These are phyloP conservation scores for Drosophila kuntzei DNA, from an alignment of 2,888 invertebrate genomes.

Conservation along the genomic window DNA sequence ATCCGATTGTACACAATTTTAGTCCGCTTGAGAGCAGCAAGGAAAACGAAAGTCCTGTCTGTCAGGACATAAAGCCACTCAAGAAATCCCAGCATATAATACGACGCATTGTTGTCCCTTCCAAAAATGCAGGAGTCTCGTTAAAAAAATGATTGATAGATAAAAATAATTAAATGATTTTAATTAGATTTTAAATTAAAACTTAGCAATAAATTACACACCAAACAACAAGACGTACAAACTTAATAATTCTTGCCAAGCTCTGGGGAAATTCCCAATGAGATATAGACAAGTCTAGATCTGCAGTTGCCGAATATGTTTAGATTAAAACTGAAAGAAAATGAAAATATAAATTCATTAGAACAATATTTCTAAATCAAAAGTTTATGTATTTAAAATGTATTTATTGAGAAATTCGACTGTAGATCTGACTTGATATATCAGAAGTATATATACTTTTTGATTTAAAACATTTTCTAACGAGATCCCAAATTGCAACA, in stretches of 20 bases:
- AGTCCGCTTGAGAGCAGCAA: conserved; percentile 46
- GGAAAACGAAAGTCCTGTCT: conserved; percentile 50
- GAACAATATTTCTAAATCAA: not conserved
- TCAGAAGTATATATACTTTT: no score
- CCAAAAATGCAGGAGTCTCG: conserved; percentile 54
- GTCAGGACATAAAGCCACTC: conserved; percentile 64
- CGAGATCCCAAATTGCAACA: no score
- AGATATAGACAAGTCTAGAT: not conserved
- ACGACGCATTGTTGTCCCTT: conserved; percentile 75
- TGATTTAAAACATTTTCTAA: no score
- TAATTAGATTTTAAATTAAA: conserved; percentile 32
- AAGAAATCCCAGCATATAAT: conserved; percentile 74
- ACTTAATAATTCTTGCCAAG: conserved; percentile 43
- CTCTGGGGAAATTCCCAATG: not conserved
- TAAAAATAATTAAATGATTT: conserved; percentile 14
- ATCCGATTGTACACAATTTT: conserved; percentile 65
- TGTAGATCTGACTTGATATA: not conserved
- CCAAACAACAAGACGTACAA: conserved; percentile 42
- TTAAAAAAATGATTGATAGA: conserved; percentile 33
- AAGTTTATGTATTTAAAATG: no score
- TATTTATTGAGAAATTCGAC: not conserved
- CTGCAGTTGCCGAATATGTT: not conserved
- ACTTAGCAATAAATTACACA: conserved; percentile 46
- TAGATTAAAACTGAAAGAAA: not conserved
- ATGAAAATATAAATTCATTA: not conserved